Evolutionary conservation across 2,797 vertebrate genomes (phyloP), one percentile per base, ranked within the genome.

Genomic region (Spinus olivaceus): DNA sequence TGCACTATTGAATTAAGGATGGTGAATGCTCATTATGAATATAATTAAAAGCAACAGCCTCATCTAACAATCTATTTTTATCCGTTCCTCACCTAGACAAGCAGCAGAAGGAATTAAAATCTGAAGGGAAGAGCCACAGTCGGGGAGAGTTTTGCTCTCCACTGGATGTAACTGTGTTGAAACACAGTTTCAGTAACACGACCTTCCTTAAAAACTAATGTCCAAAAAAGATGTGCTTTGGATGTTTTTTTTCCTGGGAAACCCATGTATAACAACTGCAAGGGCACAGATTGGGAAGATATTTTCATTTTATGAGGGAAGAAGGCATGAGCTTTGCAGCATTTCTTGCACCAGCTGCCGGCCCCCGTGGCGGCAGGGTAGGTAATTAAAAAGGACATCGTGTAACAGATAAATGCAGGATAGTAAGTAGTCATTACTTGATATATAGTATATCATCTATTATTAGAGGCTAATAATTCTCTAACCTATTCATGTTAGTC

Each of bases 381-480:
- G 91, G 83, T 81, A 95, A 97, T 94, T 95, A 94, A 88, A 95
- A 93, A 94, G 93, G 94, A 95, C 91, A 77, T 90, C 5, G 0
- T 88, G 92, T 81, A 96, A 91, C 89, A 91, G 83, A 93, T 95
- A 96, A 92, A 96, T 65, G 93, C 69, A 91, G 88, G 89, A 95
- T 53, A 94, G 69, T 81, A 88, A 86, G 85, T 66, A 94, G 71
- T 94, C 95, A 94, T 94, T 94, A 92, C 65, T 88, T 95, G 94
- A 96, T 94, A 92, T 95, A 94, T 59, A 90, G 39, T 65, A 86
- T 81, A 90, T 95, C 54, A 79, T 94, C 95, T 96, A 96, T 91
- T 95, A 95, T 96, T 94, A 92, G 92, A 73, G 82, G 79, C 91
- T 93, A 96, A 94, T 96, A 96, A 95, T 91, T 94, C 94, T 88